Evolutionary conservation across 2,797 vertebrate genomes (phyloP).

Genomic region (Malurus leucopterus): DNA sequence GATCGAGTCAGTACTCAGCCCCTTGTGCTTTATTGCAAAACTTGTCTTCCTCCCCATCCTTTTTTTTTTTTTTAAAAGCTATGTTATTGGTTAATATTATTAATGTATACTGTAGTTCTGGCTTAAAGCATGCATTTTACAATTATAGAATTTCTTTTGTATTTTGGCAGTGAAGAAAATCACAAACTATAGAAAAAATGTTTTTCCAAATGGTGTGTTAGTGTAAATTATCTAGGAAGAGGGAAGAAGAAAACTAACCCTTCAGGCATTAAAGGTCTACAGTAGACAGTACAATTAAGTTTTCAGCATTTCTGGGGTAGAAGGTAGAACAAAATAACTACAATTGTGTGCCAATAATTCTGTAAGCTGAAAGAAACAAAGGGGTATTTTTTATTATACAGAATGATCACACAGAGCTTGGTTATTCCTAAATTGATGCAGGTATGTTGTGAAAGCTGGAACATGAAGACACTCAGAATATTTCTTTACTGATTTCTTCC

Average conservation of each 20-base stretch:
- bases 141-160: background rate
- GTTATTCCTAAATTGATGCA: background rate
- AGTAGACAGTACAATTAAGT: background rate
- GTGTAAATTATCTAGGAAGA: background rate
- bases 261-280: background rate
- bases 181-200: background rate
- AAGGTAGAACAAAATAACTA: background rate
- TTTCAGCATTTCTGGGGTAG: background rate
- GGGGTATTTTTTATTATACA: background rate
- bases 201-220: background rate
- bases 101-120: background rate
- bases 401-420: background rate
- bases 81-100: background rate
- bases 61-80: background rate
- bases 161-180: background rate
- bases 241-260: background rate
- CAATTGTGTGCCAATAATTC: background rate
- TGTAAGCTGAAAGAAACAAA: background rate
- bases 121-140: background rate
- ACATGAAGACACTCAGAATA: background rate
- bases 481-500: background rate
- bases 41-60: background rate
- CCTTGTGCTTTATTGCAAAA: background rate
- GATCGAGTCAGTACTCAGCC: background rate
- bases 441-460: background rate